Evolutionary conservation across 2,113 vertebrate genomes (phyloP).

Genomic region (Ictidomys tridecemlineatus): DNA sequence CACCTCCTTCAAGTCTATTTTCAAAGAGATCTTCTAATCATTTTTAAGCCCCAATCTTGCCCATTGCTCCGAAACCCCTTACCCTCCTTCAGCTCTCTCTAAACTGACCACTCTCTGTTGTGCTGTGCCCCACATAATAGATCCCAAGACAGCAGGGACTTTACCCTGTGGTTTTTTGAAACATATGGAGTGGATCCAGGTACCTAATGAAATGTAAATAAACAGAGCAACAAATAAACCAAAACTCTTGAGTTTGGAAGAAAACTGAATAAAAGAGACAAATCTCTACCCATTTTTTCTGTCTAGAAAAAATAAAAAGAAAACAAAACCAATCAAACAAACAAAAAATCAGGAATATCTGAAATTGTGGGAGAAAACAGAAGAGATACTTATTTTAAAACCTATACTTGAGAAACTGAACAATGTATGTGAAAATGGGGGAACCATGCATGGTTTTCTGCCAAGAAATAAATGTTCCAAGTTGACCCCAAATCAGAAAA

Average conservation of each 20-base stretch:
- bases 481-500: background rate
- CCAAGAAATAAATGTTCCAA: background rate
- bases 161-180: background rate
- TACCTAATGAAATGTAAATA: background rate
- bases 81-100: background rate
- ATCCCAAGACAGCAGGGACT: background rate
- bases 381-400: background rate
- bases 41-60: no score
- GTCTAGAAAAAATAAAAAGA: background rate
- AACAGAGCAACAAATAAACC: background rate
- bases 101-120: background rate
- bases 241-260: background rate
- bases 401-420: background rate
- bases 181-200: no score
- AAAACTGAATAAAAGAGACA: background rate
- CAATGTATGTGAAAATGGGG: background rate
- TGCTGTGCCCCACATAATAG: background rate
- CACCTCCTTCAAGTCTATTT: background rate
- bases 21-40: background rate
- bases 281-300: background rate
- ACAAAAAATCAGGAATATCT: background rate
- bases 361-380: background rate
- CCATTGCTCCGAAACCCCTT: no score
- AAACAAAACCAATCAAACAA: background rate
- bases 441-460: background rate